Base-by-base conservation (phyloP, 2,888 invertebrate species). In the Athripsodes cinereus region DNA sequence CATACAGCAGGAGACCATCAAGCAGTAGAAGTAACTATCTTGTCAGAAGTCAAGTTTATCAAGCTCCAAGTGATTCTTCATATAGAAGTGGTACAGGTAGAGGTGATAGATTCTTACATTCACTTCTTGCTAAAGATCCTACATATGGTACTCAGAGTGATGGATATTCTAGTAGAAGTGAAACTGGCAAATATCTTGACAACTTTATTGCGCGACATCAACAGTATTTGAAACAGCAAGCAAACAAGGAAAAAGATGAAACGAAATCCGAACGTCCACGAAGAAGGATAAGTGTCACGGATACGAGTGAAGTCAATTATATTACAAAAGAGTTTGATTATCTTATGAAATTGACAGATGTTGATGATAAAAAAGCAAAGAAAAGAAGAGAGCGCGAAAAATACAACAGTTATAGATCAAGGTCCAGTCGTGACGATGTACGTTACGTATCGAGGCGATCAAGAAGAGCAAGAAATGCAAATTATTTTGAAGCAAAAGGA, bases 261-360 rank as follows among this genome's bases (percentile, higher is more conserved):
- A 19, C 51, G 2, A 46, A 19, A 53, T 21, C 18, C n/a, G 26
- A 13, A 13, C 44, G 21, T 16, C 57, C 54, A 2, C 31, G 19
- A 26, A 40, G 49, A 44, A 52, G 52, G 52, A 59, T 55, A 18
- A 55, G 55, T n/a, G 55, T 55, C n/a, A 52, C 44, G 19, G 55
- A 55, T 22, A 40, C 55, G 18, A 57, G 57, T 18, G 60, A 60
- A 53, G 34, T 60, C 22, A 60, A 57, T 44, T 60, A 57, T 50
- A 53, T 60, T 16, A 54, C 60, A 10, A 60, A 60, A 54, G 60
- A 60, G 21, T 60, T 60, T 22, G 60, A 60, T 20, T 60, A 60
- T 47, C 40, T 60, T 19, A 60, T 56, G 51, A 60, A 57, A 57
- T 48, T 57, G 26, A 59, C 52, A 16, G 57, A 53, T n/a, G 2